Conservation (phyloP, 2,888 invertebrate genomes). For the Melipona beecheii region DNA sequence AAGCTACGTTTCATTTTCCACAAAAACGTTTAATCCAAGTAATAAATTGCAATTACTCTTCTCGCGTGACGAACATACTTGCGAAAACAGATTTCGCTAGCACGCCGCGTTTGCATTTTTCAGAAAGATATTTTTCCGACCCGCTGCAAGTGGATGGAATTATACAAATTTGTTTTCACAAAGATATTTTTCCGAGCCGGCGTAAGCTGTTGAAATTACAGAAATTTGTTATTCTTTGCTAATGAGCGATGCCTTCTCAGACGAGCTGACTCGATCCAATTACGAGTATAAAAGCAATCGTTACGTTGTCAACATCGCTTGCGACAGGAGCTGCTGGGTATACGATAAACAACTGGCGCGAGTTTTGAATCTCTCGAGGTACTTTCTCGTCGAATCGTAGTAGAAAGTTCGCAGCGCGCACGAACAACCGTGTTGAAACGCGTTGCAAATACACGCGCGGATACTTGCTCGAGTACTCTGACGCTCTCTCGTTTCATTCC, state of each 20-base stretch:
- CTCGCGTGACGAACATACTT: too few species aligned
- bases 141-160: too few species aligned
- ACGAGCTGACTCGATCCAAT: not conserved
- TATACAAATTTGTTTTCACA: too few species aligned
- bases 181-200: too few species aligned
- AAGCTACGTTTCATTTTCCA: too few species aligned
- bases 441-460: conserved; percentile 54
- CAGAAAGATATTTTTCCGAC: too few species aligned
- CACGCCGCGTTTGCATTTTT: too few species aligned
- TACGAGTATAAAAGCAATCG: not conserved
- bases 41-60: too few species aligned
- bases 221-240: too few species aligned
- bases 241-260: not conserved
- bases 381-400: conserved; percentile 49
- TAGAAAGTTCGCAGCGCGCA: conserved; percentile 72
- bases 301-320: conserved; percentile 3
- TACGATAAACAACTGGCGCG: not conserved
- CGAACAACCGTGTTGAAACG: conserved; percentile 75
- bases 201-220: too few species aligned
- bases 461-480: conserved; percentile 42
- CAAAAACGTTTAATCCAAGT: too few species aligned
- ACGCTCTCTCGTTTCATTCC: conserved; percentile 52
- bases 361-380: conserved; percentile 8
- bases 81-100: too few species aligned
- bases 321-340: not conserved